Evolutionary conservation across 1,140 invertebrate genomes (phyloP).

Genomic region (Orius insidiosus): DNA sequence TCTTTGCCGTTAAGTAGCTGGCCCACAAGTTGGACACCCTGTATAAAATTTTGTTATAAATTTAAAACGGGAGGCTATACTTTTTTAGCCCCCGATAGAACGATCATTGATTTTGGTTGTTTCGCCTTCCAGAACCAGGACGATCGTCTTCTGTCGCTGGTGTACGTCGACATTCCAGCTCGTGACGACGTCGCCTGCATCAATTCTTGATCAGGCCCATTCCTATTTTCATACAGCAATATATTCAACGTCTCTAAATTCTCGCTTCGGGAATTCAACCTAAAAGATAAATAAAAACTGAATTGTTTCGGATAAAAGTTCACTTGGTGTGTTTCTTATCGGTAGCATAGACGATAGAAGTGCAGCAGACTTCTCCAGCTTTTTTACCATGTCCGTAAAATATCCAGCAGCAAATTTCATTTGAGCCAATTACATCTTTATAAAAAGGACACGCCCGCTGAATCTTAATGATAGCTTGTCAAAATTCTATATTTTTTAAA

Average conservation of each 20-base stretch:
- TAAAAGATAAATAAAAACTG: slow-evolving; percentile 21
- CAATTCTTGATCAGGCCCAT: slow-evolving; percentile 84
- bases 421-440: slow-evolving; percentile 94
- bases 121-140: slow-evolving; percentile 42
- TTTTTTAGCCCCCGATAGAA: no score
- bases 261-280: slow-evolving; percentile 97
- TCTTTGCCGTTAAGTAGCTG: no score
- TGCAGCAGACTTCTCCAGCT: slow-evolving; percentile 93
- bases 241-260: slow-evolving; percentile 96
- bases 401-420: slow-evolving; percentile 98
- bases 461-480: slow-evolving; percentile 91
- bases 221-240: slow-evolving; percentile 83
- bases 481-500: slow-evolving; percentile 93
- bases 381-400: slow-evolving; percentile 93
- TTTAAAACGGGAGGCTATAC: no score
- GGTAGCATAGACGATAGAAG: slow-evolving; percentile 96
- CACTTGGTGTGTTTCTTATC: slow-evolving; percentile 96
- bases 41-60: no score
- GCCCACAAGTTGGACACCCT: no score
- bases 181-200: slow-evolving; percentile 87
- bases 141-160: slow-evolving; percentile 66
- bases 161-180: slow-evolving; percentile 48
- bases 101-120: no score
- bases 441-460: slow-evolving; percentile 85
- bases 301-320: slow-evolving; percentile 7